These are phyloP conservation scores for Drosophila atripex DNA, from an alignment of 2,888 invertebrate genomes.

Conservation along the genomic window DNA sequence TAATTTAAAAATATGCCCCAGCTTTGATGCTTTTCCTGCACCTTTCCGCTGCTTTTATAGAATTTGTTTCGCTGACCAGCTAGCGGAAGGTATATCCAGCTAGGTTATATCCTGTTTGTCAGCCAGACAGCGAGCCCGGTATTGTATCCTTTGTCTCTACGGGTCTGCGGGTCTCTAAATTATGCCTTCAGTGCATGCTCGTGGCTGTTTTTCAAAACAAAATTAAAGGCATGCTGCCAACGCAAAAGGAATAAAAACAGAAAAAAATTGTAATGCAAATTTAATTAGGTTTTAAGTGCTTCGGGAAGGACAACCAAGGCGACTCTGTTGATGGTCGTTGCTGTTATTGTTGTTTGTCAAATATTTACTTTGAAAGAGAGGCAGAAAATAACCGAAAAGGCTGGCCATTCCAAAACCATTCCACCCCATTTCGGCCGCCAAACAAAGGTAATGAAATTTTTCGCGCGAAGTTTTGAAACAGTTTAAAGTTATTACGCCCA, in stretches of 20 bases:
- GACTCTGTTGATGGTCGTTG: constrained; percentile 32
- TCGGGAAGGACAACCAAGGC: constrained; percentile 66
- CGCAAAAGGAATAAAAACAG: constrained; percentile 35
- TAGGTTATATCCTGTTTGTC: constrained; percentile 56
- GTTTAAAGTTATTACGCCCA: constrained; percentile 73
- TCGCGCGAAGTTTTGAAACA: constrained; percentile 74
- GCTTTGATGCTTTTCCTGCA: constrained; percentile 13
- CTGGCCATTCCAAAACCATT: constrained; percentile 47
- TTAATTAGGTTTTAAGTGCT: constrained; percentile 80
- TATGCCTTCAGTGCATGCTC: constrained; percentile 55
- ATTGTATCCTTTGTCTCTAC: constrained; percentile 35
- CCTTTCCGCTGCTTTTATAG: neutral
- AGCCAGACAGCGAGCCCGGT: constrained; percentile 69
- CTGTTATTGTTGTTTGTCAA: constrained; percentile 62
- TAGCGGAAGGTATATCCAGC: too few species aligned
- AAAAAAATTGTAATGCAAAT: constrained; percentile 79
- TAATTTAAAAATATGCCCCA: constrained; percentile 33
- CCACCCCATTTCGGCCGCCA: neutral
- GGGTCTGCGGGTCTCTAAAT: constrained; percentile 41
- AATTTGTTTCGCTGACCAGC: constrained; percentile 11
- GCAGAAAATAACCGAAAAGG: constrained; percentile 74
- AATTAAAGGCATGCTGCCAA: constrained; percentile 58
- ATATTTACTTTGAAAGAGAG: constrained; percentile 76
- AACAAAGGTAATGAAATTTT: constrained; percentile 75
- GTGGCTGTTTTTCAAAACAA: constrained; percentile 75